Percentiles rank a stretch among this genome's conserved stretches.
These are phyloP conservation scores for Apis florea DNA, from an alignment of 1,140 invertebrate genomes.

Conservation along the genomic window DNA sequence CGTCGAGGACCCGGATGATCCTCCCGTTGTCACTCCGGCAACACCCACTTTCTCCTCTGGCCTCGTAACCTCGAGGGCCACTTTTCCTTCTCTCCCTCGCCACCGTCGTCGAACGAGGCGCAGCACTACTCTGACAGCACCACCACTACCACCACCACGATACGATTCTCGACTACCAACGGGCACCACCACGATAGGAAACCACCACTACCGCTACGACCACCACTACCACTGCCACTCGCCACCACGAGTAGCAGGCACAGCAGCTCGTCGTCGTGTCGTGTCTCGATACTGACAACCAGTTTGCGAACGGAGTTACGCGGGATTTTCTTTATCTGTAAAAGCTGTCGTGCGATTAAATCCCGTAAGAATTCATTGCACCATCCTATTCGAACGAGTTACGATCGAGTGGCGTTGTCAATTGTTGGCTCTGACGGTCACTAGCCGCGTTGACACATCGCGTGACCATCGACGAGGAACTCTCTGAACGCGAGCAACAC, in stretches of 20 bases:
- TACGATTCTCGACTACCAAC: constrained; percentile 31
- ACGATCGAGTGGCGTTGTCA: background rate
- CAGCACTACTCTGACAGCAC: constrained; percentile 47
- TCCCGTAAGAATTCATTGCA: background rate
- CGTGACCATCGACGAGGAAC: background rate
- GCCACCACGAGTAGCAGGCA: constrained; percentile 45
- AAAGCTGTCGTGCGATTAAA: no score
- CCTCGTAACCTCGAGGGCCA: constrained; percentile 67
- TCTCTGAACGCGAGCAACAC: constrained; percentile 10
- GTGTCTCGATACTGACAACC: constrained; percentile 18
- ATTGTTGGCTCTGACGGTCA: background rate
- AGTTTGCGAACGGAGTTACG: constrained; percentile 37
- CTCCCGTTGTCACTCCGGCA: constrained; percentile 57
- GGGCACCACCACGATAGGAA: constrained; percentile 23
- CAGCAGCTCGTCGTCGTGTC: constrained; percentile 36
- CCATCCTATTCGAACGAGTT: background rate
- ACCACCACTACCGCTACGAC: constrained; percentile 25
- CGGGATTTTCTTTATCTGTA: background rate
- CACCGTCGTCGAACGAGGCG: constrained; percentile 48
- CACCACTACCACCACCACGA: constrained; percentile 33
- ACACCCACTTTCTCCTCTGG: constrained; percentile 69
- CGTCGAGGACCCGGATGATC: constrained; percentile 35
- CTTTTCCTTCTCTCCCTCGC: constrained; percentile 55
- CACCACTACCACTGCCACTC: constrained; percentile 36
- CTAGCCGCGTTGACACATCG: constrained; percentile 4